Evolutionary conservation across 1,140 invertebrate genomes (phyloP).

Genomic region (Rhizoglyphus robini): DNA sequence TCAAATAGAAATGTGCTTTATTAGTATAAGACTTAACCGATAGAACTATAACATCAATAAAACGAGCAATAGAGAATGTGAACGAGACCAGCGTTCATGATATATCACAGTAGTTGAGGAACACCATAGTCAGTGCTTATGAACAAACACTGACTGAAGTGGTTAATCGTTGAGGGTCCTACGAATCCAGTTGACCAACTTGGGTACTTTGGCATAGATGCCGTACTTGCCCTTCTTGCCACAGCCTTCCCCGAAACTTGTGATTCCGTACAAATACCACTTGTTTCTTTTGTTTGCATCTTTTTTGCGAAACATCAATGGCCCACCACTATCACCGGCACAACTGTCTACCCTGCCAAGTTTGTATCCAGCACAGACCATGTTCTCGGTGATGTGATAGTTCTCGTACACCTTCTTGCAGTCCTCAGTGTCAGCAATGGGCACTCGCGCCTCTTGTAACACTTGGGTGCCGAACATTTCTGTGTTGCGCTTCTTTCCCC

Average conservation of each 20-base stretch:
- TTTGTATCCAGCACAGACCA: conserved; percentile 46
- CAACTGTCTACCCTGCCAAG: conserved; percentile 43
- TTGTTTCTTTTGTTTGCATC: conserved; percentile 19
- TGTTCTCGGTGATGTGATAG: conserved; percentile 42
- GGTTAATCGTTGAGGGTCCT: conserved; percentile 30
- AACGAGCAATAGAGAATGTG: too few relatives aligned
- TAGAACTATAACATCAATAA: too few relatives aligned
- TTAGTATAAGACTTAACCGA: too few relatives aligned
- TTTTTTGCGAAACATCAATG: conserved; percentile 42
- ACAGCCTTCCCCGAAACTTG: conserved; percentile 81
- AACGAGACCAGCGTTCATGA: too few relatives aligned
- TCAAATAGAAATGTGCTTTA: too few relatives aligned
- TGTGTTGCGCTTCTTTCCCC: conserved; percentile 40
- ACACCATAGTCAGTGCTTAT: too few relatives aligned
- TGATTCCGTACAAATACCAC: conserved; percentile 75
- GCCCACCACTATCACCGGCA: conserved; percentile 52
- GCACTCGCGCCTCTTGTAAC: conserved; percentile 57
- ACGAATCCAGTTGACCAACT: conserved; percentile 71
- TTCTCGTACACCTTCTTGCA: conserved; percentile 41
- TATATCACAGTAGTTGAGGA: too few relatives aligned
- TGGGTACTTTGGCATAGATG: conserved; percentile 72
- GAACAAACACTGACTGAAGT: too few relatives aligned
- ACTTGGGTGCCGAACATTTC: conserved; percentile 56
- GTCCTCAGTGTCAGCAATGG: conserved; percentile 37
- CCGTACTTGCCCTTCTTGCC: conserved; percentile 77